phyloP scores from a whole-genome alignment of 2,888 invertebrate genomes.

The Philonicus albiceps region DNA sequence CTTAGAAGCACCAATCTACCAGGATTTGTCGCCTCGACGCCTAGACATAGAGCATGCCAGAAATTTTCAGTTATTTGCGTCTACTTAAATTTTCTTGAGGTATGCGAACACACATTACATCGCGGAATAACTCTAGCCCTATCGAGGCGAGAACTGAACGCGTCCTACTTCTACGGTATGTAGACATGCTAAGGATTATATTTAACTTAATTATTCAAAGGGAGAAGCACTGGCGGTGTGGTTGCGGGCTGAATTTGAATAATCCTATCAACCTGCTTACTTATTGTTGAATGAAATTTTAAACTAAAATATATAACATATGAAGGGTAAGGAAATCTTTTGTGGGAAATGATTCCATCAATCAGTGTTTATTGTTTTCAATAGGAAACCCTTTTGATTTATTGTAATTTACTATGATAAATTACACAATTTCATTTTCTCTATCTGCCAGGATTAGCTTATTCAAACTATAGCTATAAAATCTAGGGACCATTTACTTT shows the following conservation, averaged over 20 bases:
- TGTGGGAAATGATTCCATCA: not conserved
- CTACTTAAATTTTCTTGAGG: not conserved
- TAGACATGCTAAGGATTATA: not conserved
- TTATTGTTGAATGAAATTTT: not conserved
- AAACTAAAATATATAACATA: not conserved
- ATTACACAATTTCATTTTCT: no score
- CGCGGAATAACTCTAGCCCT: not conserved
- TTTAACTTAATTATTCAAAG: not conserved
- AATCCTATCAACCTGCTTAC: not conserved
- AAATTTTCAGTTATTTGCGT: not conserved
- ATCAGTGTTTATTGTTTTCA: not conserved
- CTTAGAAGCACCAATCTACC: not conserved
- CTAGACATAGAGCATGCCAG: not conserved
- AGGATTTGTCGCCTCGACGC: not conserved
- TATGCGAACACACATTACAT: not conserved
- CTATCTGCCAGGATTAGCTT: no score
- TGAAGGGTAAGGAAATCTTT: not conserved
- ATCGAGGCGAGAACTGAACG: not conserved
- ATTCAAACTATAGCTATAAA: no score
- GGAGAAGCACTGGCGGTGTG: not conserved
- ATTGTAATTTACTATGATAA: not conserved
- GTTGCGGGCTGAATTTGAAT: not conserved
- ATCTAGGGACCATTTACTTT: no score
- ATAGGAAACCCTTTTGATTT: not conserved
- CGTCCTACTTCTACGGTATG: not conserved